Evolutionary conservation across 2,797 vertebrate species (phyloP), one percentile per base, ranked within the genome.

Genomic region (Emys orbicularis): DNA sequence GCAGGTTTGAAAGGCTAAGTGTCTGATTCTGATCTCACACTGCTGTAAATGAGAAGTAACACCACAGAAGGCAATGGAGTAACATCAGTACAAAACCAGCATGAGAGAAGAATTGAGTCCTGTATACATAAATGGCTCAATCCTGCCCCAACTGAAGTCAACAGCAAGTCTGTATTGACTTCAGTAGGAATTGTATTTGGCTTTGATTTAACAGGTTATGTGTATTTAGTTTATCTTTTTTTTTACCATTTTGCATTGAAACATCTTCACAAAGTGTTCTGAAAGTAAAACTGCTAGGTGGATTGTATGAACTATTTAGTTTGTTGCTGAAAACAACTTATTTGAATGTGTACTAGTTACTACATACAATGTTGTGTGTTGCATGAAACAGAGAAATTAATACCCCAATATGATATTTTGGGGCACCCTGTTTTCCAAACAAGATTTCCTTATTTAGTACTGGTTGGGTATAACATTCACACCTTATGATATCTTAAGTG

Each of bases 261-360:
- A 96, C 0, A 0, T 81, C 80, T 86, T 96, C 27, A 2, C 94
- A 76, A 92, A 92, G 44, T 91, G 95, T 90, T 54, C 86, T 95
- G 90, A 92, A 90, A 86, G 52, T 96, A 94, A 94, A 94, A 86
- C 95, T 95, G 72, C 2, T 0, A 93, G 80, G 88, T 90, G 92
- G 93, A 93, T 93, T 81, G 61, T 52, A 15, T 18, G 91, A 95
- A 96, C 90, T 49, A 15, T 95, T 93, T 95, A 82, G 77, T 94
- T 97, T 95, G 87, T 95, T 98, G 89, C 47, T 97, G 91, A 92
- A 94, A 95, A 95, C 90, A 93, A 88, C 79, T 90, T 94, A 50
- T 0, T 18, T 93, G 90, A 83, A 85, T 95, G 87, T 96, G 86
- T 92, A 8, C 81, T 93, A 77, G 95, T 97, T 96, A 94, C 90